Percentiles rank a stretch among this genome's conserved stretches.
Evolutionary conservation across 2,797 vertebrate genomes (phyloP).

Genomic region (Sebastes minor): DNA sequence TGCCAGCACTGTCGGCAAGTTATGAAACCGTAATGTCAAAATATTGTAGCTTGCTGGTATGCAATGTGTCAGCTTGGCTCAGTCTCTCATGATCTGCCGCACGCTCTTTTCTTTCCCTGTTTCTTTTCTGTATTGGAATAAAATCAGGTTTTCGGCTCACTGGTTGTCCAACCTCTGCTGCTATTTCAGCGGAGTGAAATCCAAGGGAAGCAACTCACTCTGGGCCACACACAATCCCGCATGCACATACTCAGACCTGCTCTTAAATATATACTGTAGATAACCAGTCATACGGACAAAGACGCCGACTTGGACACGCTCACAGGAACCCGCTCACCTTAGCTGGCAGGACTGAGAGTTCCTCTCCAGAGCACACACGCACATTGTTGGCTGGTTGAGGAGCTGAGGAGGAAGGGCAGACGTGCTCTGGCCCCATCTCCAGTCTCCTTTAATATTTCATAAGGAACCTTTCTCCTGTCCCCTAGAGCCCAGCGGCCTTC

Average conservation of each 20-base stretch:
- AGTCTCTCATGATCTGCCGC: neutral
- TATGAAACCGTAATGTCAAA: conserved; percentile 10
- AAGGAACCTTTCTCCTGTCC: conserved; percentile 75
- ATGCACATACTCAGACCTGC: conserved; percentile 3
- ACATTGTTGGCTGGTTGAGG: conserved; percentile 59
- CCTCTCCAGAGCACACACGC: conserved; percentile 51
- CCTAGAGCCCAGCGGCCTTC: conserved; percentile 61
- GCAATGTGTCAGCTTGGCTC: conserved; percentile 1
- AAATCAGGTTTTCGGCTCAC: conserved; percentile 9
- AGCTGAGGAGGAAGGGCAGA: conserved; percentile 60
- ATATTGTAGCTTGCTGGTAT: neutral
- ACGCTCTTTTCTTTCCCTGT: neutral
- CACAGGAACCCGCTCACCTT: conserved; percentile 60
- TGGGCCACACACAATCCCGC: neutral
- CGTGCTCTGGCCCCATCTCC: conserved; percentile 63
- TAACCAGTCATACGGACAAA: conserved; percentile 3
- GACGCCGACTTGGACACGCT: conserved; percentile 17
- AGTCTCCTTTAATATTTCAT: conserved; percentile 80
- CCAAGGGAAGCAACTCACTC: conserved; percentile 15
- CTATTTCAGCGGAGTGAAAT: conserved; percentile 27
- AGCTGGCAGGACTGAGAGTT: conserved; percentile 47
- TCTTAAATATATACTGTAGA: conserved; percentile 18
- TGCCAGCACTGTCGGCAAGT: conserved; percentile 14
- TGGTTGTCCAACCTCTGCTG: conserved; percentile 6
- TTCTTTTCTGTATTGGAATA: neutral